phyloP scores from a whole-genome alignment of 2,113 vertebrate genomes.

The Rattus norvegicus region DNA sequence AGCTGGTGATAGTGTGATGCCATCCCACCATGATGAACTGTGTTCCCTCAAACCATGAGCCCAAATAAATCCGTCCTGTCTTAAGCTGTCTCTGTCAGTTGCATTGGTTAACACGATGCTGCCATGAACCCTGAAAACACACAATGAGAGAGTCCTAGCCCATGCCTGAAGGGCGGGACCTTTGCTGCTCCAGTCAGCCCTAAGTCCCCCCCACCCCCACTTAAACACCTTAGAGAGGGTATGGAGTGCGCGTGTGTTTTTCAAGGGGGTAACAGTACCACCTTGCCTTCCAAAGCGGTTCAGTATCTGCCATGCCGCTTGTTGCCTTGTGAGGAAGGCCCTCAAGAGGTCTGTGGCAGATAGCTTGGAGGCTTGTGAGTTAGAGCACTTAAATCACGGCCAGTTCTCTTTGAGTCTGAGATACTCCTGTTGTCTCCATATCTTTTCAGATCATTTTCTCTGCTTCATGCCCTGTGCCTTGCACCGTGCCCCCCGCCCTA shows the following conservation, averaged over 20 bases:
- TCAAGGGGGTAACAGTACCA: not conserved
- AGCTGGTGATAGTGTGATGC: not conserved
- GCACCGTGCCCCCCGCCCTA: too few relatives aligned
- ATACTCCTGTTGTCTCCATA: not conserved
- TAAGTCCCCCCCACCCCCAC: too few relatives aligned
- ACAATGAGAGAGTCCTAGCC: not conserved
- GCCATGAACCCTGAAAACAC: not conserved
- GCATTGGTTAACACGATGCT: not conserved
- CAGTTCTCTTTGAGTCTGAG: not conserved
- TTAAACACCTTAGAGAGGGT: not conserved
- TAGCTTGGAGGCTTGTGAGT: not conserved
- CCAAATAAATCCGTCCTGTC: not conserved
- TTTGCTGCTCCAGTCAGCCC: not conserved
- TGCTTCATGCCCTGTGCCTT: too few relatives aligned
- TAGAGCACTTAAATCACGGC: not conserved
- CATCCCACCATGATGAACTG: not conserved
- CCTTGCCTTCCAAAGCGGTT: conserved; percentile 6
- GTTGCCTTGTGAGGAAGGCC: not conserved
- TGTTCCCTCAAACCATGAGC: not conserved
- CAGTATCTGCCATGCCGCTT: not conserved
- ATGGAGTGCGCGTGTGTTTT: not conserved
- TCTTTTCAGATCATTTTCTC: not conserved
- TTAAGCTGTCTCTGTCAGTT: not conserved
- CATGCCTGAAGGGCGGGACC: not conserved
- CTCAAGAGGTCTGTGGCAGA: not conserved